Evolutionary conservation across 2,888 invertebrate genomes (phyloP).

Genomic region (Yponomeuta cagnagella): DNA sequence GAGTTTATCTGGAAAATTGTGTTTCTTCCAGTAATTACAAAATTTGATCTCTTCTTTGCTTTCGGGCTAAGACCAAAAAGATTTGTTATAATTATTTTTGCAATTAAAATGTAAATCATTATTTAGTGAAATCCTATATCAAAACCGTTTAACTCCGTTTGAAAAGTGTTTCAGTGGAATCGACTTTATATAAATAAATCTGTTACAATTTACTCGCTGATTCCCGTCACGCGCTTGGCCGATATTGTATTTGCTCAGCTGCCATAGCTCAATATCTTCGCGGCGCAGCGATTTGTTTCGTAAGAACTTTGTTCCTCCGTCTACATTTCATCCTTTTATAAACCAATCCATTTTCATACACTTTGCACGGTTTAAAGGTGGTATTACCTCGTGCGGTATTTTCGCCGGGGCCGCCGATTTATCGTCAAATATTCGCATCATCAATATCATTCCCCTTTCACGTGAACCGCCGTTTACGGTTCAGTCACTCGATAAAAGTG

Average conservation of each 20-base stretch:
- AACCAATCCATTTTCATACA: background rate
- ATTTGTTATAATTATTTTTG: no score
- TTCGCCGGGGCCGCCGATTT: slow-evolving; percentile 36
- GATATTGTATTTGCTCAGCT: background rate
- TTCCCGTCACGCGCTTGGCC: no score
- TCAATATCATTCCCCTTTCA: slow-evolving; percentile 41
- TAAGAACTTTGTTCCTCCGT: background rate
- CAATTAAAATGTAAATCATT: no score
- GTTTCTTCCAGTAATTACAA: no score
- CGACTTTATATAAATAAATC: no score
- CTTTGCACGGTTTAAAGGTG: background rate
- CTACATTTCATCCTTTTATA: background rate
- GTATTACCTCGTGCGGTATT: slow-evolving; percentile 21
- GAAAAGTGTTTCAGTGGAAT: no score
- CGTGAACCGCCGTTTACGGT: slow-evolving; percentile 36
- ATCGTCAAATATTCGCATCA: slow-evolving; percentile 41
- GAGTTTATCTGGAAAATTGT: no score
- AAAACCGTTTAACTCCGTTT: no score
- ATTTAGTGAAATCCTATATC: no score
- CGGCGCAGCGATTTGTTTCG: background rate
- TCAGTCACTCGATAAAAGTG: slow-evolving; percentile 27
- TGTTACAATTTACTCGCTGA: no score
- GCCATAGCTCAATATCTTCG: background rate
- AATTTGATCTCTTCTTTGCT: no score
- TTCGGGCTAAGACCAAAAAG: no score